A percentile compares a stretch with the other conserved stretches of the same genome.
Evolutionary conservation across 1,140 invertebrate species (phyloP).

Genomic region (Thaumatotibia leucotreta): DNA sequence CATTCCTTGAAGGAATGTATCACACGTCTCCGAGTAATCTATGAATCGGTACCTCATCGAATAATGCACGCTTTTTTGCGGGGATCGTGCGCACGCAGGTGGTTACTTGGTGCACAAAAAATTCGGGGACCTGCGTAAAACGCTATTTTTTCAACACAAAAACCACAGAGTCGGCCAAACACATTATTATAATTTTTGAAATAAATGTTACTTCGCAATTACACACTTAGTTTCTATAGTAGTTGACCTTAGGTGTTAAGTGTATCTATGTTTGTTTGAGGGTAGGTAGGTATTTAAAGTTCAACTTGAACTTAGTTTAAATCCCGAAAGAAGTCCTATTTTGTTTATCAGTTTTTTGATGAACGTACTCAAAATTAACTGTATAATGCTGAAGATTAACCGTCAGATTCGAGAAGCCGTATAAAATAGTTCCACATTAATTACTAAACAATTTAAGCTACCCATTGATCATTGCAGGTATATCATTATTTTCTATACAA

Average conservation of each 20-base stretch:
- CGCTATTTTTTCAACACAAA: constrained; percentile 22
- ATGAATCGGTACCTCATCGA: constrained; percentile 41
- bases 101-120: constrained; percentile 38
- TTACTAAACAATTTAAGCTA: constrained; percentile 15
- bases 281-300: too few relatives aligned
- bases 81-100: constrained; percentile 58
- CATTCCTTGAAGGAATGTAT: not conserved
- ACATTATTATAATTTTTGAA: not conserved
- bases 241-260: not conserved
- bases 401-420: too few relatives aligned
- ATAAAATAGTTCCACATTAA: too few relatives aligned
- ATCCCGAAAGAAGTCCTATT: too few relatives aligned
- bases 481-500: not conserved
- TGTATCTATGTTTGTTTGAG: not conserved
- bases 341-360: too few relatives aligned
- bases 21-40: constrained; percentile 16
- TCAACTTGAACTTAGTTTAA: too few relatives aligned
- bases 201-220: not conserved
- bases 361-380: too few relatives aligned
- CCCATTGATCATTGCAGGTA: too few relatives aligned
- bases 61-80: constrained; percentile 44
- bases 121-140: constrained; percentile 42
- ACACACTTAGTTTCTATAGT: not conserved
- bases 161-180: not conserved
- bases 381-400: too few relatives aligned